Base-by-base conservation (phyloP, 2,797 vertebrate species). In the Nannoperca obscura region DNA sequence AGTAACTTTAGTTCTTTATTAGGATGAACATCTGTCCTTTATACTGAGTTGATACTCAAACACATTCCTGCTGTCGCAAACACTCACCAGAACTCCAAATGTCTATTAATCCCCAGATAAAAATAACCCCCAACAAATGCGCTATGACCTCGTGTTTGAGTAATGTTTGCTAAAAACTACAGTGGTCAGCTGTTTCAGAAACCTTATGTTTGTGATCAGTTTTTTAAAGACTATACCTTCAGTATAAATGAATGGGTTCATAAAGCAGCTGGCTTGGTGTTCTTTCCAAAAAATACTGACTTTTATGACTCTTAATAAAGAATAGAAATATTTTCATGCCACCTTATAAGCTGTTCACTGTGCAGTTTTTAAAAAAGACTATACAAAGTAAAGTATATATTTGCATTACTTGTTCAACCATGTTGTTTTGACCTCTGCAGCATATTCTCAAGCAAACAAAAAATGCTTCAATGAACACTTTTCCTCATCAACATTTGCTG, bases 291-390 rank as follows among this genome's bases (percentile, higher is more conserved):
- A 44, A 10, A 32, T 36, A 66, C 47, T 58, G 40, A 47, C 24
- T 19, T 4, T 2, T 8, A 32, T 44, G 30, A 61, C 34, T 57
- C 24, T 71, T 71, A 17, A 44, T 67, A 81, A 34, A 82, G 11
- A 78, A 71, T 68, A 71, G 60, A 57, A 55, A 69, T 80, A 27
- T 6, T 3, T 63, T 12, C 65, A 74, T 61, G 27, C 71, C 20
- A 63, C 52, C 42, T 65, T n/a, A 52, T 49, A 49, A 66, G 42
- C 59, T 42, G 59, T 54, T 55, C 8, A 44, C 40, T 60, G 36
- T 22, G 50, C 65, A 42, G 19, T 57, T 76, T 55, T 32, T 34
- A 34, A 9, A 34, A 46, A 40, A 30, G 11, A 2, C 62, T 67
- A 57, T 47, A 65, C 27, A 69, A 78, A 63, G 32, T 55, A 60